These are phyloP conservation scores for Uropetala carovei DNA, from an alignment of 2,888 invertebrate genomes.

Conservation along the genomic window DNA sequence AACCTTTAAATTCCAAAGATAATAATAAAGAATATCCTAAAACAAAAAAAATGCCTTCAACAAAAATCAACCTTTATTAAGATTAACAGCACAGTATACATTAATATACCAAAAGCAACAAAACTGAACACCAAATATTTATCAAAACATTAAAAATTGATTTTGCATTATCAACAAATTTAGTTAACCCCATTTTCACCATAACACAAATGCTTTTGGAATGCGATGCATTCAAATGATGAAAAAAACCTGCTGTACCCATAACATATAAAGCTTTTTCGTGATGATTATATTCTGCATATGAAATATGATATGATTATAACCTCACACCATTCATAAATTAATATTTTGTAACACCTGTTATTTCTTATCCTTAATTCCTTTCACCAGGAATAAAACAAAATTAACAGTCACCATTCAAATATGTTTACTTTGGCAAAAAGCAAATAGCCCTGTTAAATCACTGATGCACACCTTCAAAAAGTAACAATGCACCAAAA, in stretches of 20 bases:
- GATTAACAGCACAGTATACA: slow-evolving; percentile 2
- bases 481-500: background rate
- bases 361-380: background rate
- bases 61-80: slow-evolving; percentile 28
- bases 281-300: no score
- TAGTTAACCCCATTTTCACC: background rate
- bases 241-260: background rate
- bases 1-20: no score
- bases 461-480: background rate
- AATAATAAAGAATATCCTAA: no score
- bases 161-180: background rate
- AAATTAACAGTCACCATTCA: background rate
- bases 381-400: background rate
- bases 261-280: background rate
- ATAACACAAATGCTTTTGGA: background rate
- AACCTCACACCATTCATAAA: background rate
- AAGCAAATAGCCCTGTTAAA: background rate
- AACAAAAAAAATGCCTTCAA: background rate
- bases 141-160: background rate
- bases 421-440: background rate
- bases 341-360: background rate
- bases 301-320: background rate
- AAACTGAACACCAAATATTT: background rate
- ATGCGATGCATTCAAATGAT: background rate
- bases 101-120: background rate